A percentile compares a stretch with the other conserved stretches of the same genome.
phyloP scores from a whole-genome alignment of 2,113 vertebrate genomes.

The Megaptera novaeangliae region DNA sequence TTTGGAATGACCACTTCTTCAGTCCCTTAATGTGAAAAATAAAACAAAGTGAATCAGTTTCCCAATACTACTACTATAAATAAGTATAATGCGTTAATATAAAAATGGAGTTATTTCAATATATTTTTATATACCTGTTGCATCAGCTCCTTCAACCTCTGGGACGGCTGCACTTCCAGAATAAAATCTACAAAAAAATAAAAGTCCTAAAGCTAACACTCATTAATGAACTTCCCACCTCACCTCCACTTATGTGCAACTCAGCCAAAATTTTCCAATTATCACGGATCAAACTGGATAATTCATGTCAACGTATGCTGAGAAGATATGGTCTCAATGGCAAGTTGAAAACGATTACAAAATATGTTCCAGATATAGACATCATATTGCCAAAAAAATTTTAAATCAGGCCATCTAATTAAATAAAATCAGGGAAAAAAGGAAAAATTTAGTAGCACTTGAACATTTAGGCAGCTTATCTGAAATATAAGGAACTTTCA shows the following conservation, averaged over 20 bases:
- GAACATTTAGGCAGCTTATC: not conserved
- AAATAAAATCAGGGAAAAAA: not conserved
- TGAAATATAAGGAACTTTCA: slow-evolving; percentile 6
- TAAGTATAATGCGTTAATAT: not conserved
- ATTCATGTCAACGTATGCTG: not conserved
- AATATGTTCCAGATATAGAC: not conserved
- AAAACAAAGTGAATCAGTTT: not conserved
- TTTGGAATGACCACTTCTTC: slow-evolving; percentile 86
- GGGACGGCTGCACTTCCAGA: slow-evolving; percentile 73
- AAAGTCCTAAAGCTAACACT: not conserved
- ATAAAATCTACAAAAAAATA: slow-evolving; percentile 79
- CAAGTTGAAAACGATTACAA: not conserved
- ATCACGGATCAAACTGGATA: not conserved
- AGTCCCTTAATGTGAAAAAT: slow-evolving; percentile 63
- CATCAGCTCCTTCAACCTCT: slow-evolving; percentile 69
- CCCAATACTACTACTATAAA: not conserved
- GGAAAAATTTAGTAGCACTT: not conserved
- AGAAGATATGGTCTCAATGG: not conserved
- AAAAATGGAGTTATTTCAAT: not conserved
- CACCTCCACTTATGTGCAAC: not conserved
- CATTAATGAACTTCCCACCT: not conserved
- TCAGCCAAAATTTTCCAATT: not conserved
- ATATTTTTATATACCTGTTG: slow-evolving; percentile 79
- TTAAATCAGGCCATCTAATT: not conserved
- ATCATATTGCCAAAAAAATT: not conserved